A percentile compares a stretch with the other conserved stretches of the same genome.
Evolutionary conservation across 2,113 vertebrate species (phyloP).

Genomic region (Ptilorrhoa leucosticta): DNA sequence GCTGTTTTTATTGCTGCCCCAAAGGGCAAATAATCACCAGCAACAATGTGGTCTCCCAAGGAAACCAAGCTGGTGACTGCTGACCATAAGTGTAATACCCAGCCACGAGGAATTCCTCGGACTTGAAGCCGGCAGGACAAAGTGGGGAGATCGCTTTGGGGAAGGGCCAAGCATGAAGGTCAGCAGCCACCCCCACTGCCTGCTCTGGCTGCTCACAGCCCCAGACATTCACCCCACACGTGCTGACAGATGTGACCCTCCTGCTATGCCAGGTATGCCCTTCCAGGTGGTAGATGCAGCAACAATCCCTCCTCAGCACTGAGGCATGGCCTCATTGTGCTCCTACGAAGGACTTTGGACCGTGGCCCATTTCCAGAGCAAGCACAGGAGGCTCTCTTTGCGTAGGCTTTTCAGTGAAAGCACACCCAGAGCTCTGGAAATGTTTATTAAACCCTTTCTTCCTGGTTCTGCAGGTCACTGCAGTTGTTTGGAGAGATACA

Average conservation of each 20-base stretch:
- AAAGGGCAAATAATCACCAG: background rate
- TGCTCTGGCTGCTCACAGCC: background rate
- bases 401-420: background rate
- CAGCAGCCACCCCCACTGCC: background rate
- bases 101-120: background rate
- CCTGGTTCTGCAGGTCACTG: background rate
- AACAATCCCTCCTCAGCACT: background rate
- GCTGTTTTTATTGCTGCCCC: background rate
- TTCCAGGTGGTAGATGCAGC: background rate
- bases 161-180: background rate
- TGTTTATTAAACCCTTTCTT: slow-evolving; percentile 18
- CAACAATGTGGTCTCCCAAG: background rate
- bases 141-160: background rate
- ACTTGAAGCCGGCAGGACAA: background rate
- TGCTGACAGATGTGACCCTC: background rate
- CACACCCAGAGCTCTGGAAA: background rate
- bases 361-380: background rate
- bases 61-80: background rate
- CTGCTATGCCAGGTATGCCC: background rate
- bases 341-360: background rate
- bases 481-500: background rate
- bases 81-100: accelerated
- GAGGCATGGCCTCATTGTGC: background rate
- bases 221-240: too few species aligned
- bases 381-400: background rate